Conservation (phyloP, 2,888 invertebrate genomes). For the Drosophila heteroneura region DNA sequence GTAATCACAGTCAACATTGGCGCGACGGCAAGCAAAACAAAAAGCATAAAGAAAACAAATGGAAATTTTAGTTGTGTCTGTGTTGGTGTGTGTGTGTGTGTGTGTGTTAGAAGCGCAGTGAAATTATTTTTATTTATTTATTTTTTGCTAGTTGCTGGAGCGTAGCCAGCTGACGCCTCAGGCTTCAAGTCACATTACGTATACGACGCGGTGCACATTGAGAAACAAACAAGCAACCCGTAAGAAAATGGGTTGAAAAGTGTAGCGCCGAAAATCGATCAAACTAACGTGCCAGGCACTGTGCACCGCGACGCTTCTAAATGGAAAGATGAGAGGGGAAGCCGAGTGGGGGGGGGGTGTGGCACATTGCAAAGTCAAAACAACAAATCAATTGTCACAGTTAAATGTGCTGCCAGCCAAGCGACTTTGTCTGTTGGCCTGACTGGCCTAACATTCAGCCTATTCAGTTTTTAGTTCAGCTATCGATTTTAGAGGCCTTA, state of each 20-base stretch:
- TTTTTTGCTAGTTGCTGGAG: slow-evolving; percentile 50
- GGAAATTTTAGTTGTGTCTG: slow-evolving; percentile 35
- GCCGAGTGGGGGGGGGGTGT: not conserved
- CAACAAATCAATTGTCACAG: slow-evolving; percentile 53
- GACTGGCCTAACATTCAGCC: slow-evolving; percentile 24
- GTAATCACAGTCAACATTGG: slow-evolving; percentile 36
- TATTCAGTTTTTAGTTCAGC: slow-evolving; percentile 16
- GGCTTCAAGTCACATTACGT: slow-evolving; percentile 54
- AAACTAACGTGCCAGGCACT: slow-evolving; percentile 54
- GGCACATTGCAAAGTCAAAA: slow-evolving; percentile 46
- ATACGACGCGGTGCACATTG: slow-evolving; percentile 54
- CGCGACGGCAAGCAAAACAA: slow-evolving; percentile 20
- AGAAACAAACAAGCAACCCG: slow-evolving; percentile 2
- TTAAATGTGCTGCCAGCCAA: slow-evolving; percentile 45
- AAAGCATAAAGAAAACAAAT: slow-evolving; percentile 40
- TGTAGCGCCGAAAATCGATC: slow-evolving; percentile 66
- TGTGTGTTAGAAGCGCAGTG: slow-evolving; percentile 46
- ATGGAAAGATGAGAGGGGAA: not conserved
- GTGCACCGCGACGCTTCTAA: not conserved
- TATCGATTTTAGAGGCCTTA: slow-evolving; percentile 55
- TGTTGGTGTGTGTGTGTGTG: not conserved
- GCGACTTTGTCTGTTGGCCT: slow-evolving; percentile 31
- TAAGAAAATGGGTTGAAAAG: slow-evolving; percentile 28
- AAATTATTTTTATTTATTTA: slow-evolving; percentile 35
- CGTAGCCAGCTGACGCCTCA: slow-evolving; percentile 34